Evolutionary conservation across 2,797 vertebrate species (phyloP).

Genomic region (Novumbra hubbsi): DNA sequence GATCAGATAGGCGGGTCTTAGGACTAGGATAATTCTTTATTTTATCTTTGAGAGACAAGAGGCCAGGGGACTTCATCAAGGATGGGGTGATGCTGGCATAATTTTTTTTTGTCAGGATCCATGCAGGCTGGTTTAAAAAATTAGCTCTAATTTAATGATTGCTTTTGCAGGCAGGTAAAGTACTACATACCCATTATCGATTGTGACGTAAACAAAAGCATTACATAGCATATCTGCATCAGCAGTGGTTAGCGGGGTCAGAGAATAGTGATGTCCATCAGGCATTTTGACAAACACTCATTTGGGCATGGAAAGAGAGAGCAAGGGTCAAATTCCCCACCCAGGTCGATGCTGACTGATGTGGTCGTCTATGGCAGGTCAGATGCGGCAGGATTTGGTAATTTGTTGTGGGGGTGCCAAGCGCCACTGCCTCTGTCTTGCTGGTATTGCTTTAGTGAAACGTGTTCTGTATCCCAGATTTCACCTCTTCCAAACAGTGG

Average conservation of each 20-base stretch:
- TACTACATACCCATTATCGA: not conserved
- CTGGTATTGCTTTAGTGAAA: not conserved
- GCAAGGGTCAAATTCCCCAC: not conserved
- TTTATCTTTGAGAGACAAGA: not conserved
- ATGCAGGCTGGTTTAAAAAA: not conserved
- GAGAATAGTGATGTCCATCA: not conserved
- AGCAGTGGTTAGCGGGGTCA: not conserved
- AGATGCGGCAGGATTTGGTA: not conserved
- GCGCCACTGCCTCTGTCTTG: not conserved
- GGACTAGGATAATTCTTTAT: no score
- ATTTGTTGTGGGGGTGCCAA: not conserved
- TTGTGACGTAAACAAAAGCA: not conserved
- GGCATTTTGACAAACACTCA: not conserved
- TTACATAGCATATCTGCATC: not conserved
- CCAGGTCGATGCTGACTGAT: not conserved
- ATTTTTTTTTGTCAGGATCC: not conserved
- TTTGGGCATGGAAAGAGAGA: not conserved
- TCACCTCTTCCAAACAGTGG: not conserved
- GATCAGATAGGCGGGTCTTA: no score
- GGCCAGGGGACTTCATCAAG: not conserved
- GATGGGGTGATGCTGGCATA: not conserved
- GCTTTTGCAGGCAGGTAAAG: not conserved
- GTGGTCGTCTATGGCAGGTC: not conserved
- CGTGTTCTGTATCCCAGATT: not conserved
- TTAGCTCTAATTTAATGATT: not conserved